These are phyloP conservation scores for Rotaria sp. DNA, from an alignment of 2,888 invertebrate genomes.

Conservation along the genomic window DNA sequence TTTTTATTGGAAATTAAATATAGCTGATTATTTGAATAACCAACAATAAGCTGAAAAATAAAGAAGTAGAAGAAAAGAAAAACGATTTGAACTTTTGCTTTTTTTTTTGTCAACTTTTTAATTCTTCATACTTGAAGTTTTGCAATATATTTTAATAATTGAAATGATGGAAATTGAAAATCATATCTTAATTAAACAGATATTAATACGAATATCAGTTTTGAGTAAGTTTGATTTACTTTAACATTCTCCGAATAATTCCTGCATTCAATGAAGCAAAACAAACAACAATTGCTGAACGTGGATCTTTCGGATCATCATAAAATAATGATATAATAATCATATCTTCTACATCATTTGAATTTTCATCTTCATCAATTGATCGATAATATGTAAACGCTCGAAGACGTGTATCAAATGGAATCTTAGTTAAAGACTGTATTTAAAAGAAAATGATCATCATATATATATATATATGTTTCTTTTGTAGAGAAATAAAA, in stretches of 20 bases:
- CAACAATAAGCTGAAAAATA: background rate
- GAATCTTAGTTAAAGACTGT: background rate
- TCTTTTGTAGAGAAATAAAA: background rate
- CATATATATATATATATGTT: no score
- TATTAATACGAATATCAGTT: no score
- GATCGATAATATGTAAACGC: constrained; percentile 14
- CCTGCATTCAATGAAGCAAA: background rate
- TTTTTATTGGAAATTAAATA: constrained; percentile 7
- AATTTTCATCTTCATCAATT: background rate
- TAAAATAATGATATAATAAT: background rate
- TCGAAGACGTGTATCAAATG: background rate
- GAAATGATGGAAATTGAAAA: constrained; percentile 23
- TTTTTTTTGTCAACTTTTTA: no score
- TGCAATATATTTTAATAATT: constrained; percentile 19
- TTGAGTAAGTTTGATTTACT: background rate
- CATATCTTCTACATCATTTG: background rate
- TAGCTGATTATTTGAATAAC: background rate
- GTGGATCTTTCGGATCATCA: constrained; percentile 27
- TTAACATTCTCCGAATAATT: background rate
- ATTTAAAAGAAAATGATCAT: background rate
- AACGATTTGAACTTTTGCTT: background rate
- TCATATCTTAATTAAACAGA: background rate
- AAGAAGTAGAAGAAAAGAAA: no score
- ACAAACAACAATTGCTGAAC: background rate
- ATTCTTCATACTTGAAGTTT: background rate